These are phyloP conservation scores for Arvicanthis niloticus DNA, from an alignment of 2,113 vertebrate genomes.

Conservation along the genomic window DNA sequence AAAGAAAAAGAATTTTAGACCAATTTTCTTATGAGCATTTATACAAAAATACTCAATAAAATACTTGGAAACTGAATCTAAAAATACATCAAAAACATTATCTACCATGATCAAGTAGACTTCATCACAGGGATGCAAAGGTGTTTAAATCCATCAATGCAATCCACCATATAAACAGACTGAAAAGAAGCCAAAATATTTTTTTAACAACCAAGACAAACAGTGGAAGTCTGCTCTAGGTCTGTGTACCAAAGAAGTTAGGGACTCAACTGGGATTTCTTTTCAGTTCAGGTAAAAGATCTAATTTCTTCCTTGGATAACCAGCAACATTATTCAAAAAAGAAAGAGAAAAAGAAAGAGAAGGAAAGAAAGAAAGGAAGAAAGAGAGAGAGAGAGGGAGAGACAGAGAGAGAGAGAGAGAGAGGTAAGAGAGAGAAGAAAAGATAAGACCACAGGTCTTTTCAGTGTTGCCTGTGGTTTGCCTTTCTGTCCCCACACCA, in stretches of 20 bases:
- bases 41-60: too few species aligned
- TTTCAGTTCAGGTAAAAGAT: not conserved
- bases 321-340: not conserved
- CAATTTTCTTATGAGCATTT: too few species aligned
- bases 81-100: too few species aligned
- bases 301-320: not conserved
- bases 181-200: not conserved
- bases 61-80: too few species aligned
- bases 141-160: too few species aligned
- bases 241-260: not conserved
- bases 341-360: not conserved
- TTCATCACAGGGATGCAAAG: too few species aligned
- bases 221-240: not conserved
- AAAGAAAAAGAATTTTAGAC: too few species aligned
- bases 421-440: too few species aligned
- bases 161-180: too few species aligned
- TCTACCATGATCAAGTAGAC: too few species aligned
- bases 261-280: not conserved
- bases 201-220: conserved; percentile 6
- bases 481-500: not conserved
- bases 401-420: not conserved
- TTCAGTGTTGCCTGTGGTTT: not conserved
- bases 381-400: not conserved
- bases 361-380: not conserved
- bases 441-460: not conserved